Conservation (phyloP, 2,797 vertebrate genomes). For the Paramormyrops hopkinsi region DNA sequence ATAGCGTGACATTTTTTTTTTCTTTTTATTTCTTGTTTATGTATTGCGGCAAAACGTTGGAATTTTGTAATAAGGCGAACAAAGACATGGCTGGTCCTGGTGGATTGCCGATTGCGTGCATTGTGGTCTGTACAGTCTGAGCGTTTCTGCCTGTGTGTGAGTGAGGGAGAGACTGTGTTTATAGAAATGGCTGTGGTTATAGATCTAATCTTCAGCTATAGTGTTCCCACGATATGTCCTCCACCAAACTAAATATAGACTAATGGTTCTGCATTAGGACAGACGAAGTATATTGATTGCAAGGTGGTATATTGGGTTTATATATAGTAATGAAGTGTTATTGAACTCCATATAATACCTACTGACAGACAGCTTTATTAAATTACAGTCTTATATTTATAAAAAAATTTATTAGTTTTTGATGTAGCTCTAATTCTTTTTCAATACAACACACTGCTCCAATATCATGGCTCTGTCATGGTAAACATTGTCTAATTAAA, state of each 20-base stretch:
- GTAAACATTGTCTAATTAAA: neutral
- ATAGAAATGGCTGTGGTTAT: conserved; percentile 46
- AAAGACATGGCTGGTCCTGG: conserved; percentile 32
- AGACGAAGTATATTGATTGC: conserved; percentile 28
- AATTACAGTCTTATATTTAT: neutral
- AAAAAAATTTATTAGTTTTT: conserved; percentile 5
- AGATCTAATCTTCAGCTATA: conserved; percentile 57
- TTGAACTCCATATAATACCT: conserved; percentile 21
- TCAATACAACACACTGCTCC: neutral
- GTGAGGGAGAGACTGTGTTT: conserved; percentile 46
- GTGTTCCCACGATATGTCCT: conserved; percentile 38
- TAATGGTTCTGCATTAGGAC: conserved; percentile 34
- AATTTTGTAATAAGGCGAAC: neutral
- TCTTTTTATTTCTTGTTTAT: neutral
- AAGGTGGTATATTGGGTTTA: conserved; percentile 31
- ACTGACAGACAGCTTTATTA: conserved; percentile 9
- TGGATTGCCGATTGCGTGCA: conserved; percentile 23
- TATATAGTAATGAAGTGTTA: conserved; percentile 40
- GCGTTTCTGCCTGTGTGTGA: conserved; percentile 25
- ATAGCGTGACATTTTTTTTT: conserved; percentile 6
- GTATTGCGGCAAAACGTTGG: neutral
- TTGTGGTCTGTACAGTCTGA: conserved; percentile 36
- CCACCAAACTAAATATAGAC: conserved; percentile 60
- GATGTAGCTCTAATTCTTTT: neutral
- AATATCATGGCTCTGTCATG: neutral